A percentile compares a stretch with the other conserved stretches of the same genome.
Conservation (phyloP, 2,113 vertebrate genomes). For the Calidris pygmaea region DNA sequence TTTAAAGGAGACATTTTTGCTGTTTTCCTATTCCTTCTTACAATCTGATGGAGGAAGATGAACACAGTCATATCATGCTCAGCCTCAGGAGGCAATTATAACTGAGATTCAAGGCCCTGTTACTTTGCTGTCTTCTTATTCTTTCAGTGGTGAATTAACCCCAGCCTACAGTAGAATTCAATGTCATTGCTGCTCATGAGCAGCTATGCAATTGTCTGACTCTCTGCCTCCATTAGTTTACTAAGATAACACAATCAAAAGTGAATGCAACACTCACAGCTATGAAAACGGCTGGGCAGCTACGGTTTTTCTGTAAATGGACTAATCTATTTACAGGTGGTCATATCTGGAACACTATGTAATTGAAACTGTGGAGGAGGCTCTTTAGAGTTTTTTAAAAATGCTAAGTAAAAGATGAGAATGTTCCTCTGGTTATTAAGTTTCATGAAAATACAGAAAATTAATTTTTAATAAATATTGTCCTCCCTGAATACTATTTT, state of each 20-base stretch:
- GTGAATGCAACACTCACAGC: neutral
- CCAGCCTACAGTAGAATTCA: neutral
- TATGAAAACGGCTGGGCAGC: neutral
- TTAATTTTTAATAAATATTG: neutral
- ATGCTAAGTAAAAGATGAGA: neutral
- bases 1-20: neutral
- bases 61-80: neutral
- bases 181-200: neutral
- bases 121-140: neutral
- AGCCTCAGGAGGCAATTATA: neutral
- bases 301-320: neutral
- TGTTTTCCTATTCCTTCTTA: neutral
- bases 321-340: neutral
- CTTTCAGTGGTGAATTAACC: neutral
- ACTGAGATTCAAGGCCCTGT: neutral
- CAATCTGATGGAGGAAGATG: neutral
- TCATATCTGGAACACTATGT: neutral
- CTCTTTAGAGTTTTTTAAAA: neutral
- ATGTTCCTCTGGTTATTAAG: neutral
- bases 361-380: accelerated
- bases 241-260: neutral
- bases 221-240: neutral
- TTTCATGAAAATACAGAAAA: neutral
- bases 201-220: neutral
- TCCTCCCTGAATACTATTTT: neutral